phyloP scores from a whole-genome alignment of 2,888 invertebrate species.

The Anticlea derivata region DNA sequence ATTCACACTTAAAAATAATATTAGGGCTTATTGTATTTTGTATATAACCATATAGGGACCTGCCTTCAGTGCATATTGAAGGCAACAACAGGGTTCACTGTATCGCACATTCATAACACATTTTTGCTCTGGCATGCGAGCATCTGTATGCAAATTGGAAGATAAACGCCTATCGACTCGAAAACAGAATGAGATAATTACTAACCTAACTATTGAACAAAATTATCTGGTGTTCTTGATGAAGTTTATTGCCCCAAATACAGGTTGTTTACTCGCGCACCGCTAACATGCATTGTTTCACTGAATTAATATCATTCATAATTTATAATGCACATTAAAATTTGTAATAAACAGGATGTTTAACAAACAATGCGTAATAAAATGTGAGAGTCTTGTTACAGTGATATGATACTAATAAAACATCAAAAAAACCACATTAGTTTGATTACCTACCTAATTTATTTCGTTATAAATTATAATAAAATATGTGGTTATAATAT shows the following conservation, averaged over 20 bases:
- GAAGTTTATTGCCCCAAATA: constrained; percentile 76
- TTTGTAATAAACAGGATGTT: constrained; percentile 35
- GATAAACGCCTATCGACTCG: constrained; percentile 58
- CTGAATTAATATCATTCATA: constrained; percentile 52
- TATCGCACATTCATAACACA: constrained; percentile 35
- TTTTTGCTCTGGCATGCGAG: constrained; percentile 48
- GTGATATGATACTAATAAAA: constrained; percentile 1
- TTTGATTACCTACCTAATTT: too few species aligned
- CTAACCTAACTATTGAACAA: constrained; percentile 59
- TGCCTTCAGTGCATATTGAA: constrained; percentile 42
- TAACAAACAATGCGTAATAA: constrained; percentile 30
- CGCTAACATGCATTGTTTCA: constrained; percentile 53
- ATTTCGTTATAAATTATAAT: too few species aligned
- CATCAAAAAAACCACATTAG: neutral
- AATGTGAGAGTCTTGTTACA: constrained; percentile 19
- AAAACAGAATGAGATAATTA: constrained; percentile 71
- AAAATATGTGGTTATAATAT: too few species aligned
- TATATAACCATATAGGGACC: constrained; percentile 17
- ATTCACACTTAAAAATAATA: too few species aligned
- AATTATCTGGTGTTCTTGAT: constrained; percentile 72
- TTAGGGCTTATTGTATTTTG: too few species aligned
- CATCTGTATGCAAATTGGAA: constrained; percentile 57
- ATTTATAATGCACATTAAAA: constrained; percentile 42
- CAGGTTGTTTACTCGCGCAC: constrained; percentile 69
- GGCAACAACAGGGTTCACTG: constrained; percentile 40